phyloP scores from a whole-genome alignment of 2,888 invertebrate species.

The Drosophila robusta region DNA sequence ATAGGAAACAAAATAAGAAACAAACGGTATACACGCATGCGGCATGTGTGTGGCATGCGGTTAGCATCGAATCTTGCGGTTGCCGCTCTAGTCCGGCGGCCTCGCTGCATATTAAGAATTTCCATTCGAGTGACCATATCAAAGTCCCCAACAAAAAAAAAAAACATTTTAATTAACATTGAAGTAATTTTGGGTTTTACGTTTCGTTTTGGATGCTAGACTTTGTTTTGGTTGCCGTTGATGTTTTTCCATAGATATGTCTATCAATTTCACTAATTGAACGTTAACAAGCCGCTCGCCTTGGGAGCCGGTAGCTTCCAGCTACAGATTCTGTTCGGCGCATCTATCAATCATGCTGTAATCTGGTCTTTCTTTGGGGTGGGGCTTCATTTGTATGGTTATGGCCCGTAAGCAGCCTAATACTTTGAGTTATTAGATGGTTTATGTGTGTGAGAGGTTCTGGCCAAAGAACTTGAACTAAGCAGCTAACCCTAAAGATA shows the following conservation, averaged over 20 bases:
- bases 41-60: conserved; percentile 73
- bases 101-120: conserved; percentile 49
- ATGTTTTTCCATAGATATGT: conserved; percentile 65
- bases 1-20: conserved; percentile 20
- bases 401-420: conserved; percentile 13
- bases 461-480: conserved; percentile 8
- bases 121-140: conserved; percentile 68
- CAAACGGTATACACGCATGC: conserved; percentile 59
- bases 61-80: conserved; percentile 58
- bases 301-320: conserved; percentile 43
- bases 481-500: conserved; percentile 17
- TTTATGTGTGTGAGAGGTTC: conserved; percentile 16
- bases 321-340: conserved; percentile 43
- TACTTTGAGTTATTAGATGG: conserved; percentile 43
- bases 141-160: conserved; percentile 31
- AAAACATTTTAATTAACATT: conserved; percentile 73
- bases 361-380: conserved; percentile 39
- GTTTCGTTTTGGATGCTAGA: conserved; percentile 32
- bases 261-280: conserved; percentile 80
- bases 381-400: conserved; percentile 14
- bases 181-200: conserved; percentile 59
- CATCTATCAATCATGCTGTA: conserved; percentile 70
- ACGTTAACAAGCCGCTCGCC: conserved; percentile 72
- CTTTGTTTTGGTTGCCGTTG: conserved; percentile 33
- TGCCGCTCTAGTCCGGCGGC: conserved; percentile 28